Base-by-base conservation (phyloP, 30 jellyfish, hydroid and myxozoan genomes). In the Turritopsis rubra region DNA sequence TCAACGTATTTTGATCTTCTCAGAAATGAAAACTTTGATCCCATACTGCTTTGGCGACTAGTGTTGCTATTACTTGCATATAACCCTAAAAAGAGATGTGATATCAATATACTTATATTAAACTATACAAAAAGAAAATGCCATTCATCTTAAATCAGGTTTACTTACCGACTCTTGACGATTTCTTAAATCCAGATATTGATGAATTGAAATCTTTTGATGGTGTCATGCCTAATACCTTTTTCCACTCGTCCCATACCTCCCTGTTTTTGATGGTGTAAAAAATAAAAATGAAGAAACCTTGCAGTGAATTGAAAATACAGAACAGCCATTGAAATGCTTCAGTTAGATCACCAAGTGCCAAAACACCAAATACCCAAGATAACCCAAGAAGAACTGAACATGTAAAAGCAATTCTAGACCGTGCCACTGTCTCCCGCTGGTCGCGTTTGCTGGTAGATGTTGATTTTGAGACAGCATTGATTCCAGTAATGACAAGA, bases 291-390 rank as follows among this genome's bases (percentile, higher is more conserved):
- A 82, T 82, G n/a, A 82, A 82, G 52, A 82, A 82, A 5, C 89
- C 89, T 82, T 82, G 89, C 66, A 82, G 71, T 54, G 89, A 82
- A 52, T 70, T 82, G 52, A 71, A 25, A 65, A 82, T 71, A 54
- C 89, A 82, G 28, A 82, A 82, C 23, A 82, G 24, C 85, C 85
- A 66, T 30, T 82, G 89, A 72, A 82, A 82, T 29, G 54, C 85
- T 66, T 18, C 66, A 21, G 86, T 26, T 22, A 82, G 52, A 25
- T 71, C 89, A 16, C 52, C 85, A 25, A 82, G 53, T 22, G 89
- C 89, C 23, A 82, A 28, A 22, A 82, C 85, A 18, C 53, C 89
- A 29, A 71, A 82, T 18, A 71, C 30, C 89, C 89, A 82, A 26
- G 89, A 26, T 71, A 66, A 82, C 18, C 89, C 89, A 5, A 82